Base-by-base conservation (phyloP, 1,140 invertebrate species). In the Drosophila ananassae region DNA sequence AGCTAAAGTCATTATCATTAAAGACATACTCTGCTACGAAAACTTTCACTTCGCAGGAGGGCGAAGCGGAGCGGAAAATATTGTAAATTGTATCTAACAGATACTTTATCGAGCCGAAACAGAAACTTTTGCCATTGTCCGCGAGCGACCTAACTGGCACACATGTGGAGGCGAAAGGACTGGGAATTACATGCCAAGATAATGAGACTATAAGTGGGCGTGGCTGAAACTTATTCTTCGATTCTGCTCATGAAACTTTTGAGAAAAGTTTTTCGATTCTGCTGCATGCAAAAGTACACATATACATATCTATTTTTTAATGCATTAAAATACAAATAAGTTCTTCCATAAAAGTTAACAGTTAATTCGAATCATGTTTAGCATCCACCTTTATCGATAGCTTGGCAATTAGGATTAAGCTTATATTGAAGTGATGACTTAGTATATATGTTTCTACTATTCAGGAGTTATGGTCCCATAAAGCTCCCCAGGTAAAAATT, bases 21-120 rank as follows among this genome's bases (percentile, higher is more conserved):
- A 85, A 85, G 81, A 73, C 68, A 85, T 87, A 81, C 81, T 83
- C 79, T 84, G 82, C 76, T 72, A 64, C 76, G 50, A 60, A 58
- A 80, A 84, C 80, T 84, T 84, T 84, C 80, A 69, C 81, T 79
- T 54, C 58, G 76, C 41, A 51, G 39, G 50, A 41, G 55, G 48
- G 51, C 32, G 73, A 56, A 59, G 25, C 64, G 52, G 34, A 50
- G 64, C 25, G 66, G 63, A 64, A 83, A 77, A 71, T 81, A 85
- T 87, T 87, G 82, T 87, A 87, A 85, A 85, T 87, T 85, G 81
- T 85, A 87, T 85, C 82, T 77, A 85, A 87, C 82, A 85, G 81
- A 87, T 85, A 87, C 81, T 85, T 78, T 85, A 85, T 85, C 82
- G 81, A 85, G 80, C 80, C 80, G 80, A 71, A 84, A 73, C 81